Evolutionary conservation across 2,797 vertebrate genomes (phyloP), one percentile per base, ranked within the genome.

Genomic region (Alfaro cultratus): DNA sequence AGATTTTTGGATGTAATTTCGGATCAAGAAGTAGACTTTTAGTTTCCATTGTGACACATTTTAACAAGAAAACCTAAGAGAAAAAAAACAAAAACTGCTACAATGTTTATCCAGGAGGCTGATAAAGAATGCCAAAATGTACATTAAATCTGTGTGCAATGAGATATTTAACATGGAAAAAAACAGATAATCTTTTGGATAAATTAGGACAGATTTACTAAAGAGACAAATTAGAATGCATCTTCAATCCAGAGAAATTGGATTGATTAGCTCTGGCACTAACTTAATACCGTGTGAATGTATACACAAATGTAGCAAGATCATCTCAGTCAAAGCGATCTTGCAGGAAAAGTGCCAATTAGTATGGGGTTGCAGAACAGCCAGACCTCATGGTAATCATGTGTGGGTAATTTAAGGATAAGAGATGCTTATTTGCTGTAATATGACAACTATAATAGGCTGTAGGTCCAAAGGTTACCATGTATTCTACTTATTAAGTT

Each of bases 1-100:
- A 36, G 6, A 53, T 67, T 73, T 81, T 49, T 64, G 76, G 77
- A 51, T 49, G 18, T 60, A 46, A 53, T 79, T 85, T 80, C 73
- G 79, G 78, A 84, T 72, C 31, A 60, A 76, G 74, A 23, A 68
- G 53, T 80, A 57, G 60, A 78, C 73, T 77, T 34, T 76, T 83
- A 31, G 55, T 53, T 76, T 83, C 60, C 60, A 26, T 57, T 15
- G 73, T 74, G 86, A 83, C 77, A 49, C 21, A 34, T 67, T 81
- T 81, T 75, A 55, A 18, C 43, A 62, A 62, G 39, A 78, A 26
- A 49, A 76, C n/a, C 43, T 77, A 60, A 49, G 45, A 80, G 53
- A 77, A 80, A 82, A n/a, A 73, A 82, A 81, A 39, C 34, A n/a
- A 73, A 82, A 81, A 39, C 34, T 29, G 2, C 55, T 0, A 68